phyloP scores from a whole-genome alignment of 92 coral and sea anemone genomes.

The Heliopora coerulea region DNA sequence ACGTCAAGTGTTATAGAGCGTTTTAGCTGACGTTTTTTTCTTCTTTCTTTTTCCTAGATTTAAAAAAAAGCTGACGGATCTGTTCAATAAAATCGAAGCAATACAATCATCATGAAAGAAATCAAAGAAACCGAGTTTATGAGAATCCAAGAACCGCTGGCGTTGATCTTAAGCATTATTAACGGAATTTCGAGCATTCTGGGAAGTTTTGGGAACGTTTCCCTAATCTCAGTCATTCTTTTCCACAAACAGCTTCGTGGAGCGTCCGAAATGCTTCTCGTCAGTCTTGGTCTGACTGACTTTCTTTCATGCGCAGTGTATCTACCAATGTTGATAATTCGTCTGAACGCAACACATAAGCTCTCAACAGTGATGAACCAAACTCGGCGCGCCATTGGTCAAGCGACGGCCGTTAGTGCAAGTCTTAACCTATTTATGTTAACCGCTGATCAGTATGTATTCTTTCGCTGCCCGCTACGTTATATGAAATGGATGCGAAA shows the following conservation, averaged over 20 bases:
- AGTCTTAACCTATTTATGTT: conserved; percentile 14
- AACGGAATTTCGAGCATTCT: conserved; percentile 14
- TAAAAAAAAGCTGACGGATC: background rate
- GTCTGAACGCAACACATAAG: conserved; percentile 9
- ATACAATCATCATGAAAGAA: conserved; percentile 2
- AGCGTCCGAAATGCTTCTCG: conserved; percentile 18
- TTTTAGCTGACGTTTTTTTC: too few relatives aligned
- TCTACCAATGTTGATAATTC: background rate
- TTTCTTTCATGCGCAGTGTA: conserved; percentile 20
- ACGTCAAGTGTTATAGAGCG: too few relatives aligned
- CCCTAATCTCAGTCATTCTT: conserved; percentile 1
- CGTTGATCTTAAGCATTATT: background rate
- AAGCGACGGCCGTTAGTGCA: conserved; percentile 8
- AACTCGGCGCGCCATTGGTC: conserved; percentile 30
- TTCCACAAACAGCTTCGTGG: conserved; percentile 28
- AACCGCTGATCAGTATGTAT: conserved; percentile 9
- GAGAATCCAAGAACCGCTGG: background rate
- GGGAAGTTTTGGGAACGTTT: conserved; percentile 4
- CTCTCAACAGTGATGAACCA: conserved; percentile 16
- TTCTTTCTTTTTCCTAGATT: background rate
- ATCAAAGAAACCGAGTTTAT: conserved; percentile 1
- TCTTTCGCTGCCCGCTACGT: conserved; percentile 5
- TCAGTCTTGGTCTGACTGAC: conserved; percentile 10
- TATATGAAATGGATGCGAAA: conserved; percentile 10
- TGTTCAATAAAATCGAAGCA: background rate